Evolutionary conservation across 1,140 invertebrate species (phyloP).

Genomic region (Apis laboriosa): DNA sequence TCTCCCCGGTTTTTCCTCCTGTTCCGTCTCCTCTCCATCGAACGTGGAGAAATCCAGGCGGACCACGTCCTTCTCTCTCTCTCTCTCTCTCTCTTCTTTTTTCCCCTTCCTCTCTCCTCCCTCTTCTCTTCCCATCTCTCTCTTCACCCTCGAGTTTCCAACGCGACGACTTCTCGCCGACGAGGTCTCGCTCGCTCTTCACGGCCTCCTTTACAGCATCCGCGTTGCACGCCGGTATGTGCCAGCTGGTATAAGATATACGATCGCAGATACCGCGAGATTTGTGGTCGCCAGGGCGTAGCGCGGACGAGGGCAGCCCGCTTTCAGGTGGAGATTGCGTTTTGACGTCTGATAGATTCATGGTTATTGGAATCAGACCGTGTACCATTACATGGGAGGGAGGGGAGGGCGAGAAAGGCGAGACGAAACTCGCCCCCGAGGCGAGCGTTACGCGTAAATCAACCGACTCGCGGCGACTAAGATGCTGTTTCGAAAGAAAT

Average conservation of each 20-base stretch:
- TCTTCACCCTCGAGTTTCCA: neutral
- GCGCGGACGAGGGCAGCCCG: conserved; percentile 52
- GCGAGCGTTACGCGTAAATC: conserved; percentile 61
- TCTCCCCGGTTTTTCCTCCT: conserved; percentile 68
- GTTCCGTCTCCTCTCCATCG: conserved; percentile 55
- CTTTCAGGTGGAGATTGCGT: conserved; percentile 79
- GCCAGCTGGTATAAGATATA: conserved; percentile 69
- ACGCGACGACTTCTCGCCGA: neutral
- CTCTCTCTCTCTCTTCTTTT: conserved; percentile 4
- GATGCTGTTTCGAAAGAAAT: conserved; percentile 38
- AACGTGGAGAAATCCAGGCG: conserved; percentile 64
- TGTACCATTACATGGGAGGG: conserved; percentile 70
- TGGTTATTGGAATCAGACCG: conserved; percentile 81
- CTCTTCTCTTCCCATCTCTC: neutral
- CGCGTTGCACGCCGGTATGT: conserved; percentile 40
- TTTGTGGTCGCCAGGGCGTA: conserved; percentile 70
- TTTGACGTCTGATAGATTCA: conserved; percentile 81
- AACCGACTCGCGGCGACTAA: conserved; percentile 23
- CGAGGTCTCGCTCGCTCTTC: conserved; percentile 23
- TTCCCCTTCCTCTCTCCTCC: neutral
- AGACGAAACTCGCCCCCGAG: conserved; percentile 11
- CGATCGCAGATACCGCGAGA: conserved; percentile 71
- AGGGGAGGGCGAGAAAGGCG: neutral
- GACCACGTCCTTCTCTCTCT: conserved; percentile 43
- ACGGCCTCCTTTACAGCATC: conserved; percentile 62